Conservation (phyloP, 2,797 vertebrate genomes). For the Syngnathus acus region DNA sequence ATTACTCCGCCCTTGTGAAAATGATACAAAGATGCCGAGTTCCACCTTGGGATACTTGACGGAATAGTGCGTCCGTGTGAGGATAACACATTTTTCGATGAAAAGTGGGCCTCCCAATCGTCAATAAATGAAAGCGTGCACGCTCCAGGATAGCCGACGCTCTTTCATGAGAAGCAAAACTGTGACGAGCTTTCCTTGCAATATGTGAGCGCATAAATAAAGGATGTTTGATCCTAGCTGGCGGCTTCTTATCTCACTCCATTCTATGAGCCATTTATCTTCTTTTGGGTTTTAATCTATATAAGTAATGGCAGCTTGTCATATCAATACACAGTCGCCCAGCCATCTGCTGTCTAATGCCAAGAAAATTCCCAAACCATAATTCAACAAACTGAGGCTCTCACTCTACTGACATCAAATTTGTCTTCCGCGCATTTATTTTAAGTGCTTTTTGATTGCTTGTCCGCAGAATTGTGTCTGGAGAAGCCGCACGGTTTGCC, state of each 20-base stretch:
- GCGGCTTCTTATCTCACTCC: conserved; percentile 12
- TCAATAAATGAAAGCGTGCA: conserved; percentile 33
- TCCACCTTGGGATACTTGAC: conserved; percentile 48
- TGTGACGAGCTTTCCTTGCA: conserved; percentile 14
- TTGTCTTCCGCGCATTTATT: conserved; percentile 30
- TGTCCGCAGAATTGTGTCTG: conserved; percentile 24
- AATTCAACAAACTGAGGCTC: conserved; percentile 38
- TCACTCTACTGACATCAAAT: conserved; percentile 39
- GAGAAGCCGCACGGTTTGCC: conserved; percentile 17
- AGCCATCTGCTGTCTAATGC: conserved; percentile 49
- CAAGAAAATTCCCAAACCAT: conserved; percentile 29
- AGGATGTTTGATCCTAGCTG: conserved; percentile 15
- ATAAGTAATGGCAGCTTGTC: conserved; percentile 36
- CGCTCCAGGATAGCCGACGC: conserved; percentile 10
- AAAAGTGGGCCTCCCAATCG: not conserved
- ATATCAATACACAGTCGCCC: conserved; percentile 34
- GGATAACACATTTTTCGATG: conserved; percentile 7
- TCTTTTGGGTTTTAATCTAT: conserved; percentile 46
- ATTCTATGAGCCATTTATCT: conserved; percentile 32
- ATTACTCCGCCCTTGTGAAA: conserved; percentile 25
- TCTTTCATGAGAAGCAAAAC: conserved; percentile 26
- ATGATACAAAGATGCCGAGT: conserved; percentile 25
- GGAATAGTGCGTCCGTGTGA: conserved; percentile 38
- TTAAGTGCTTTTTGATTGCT: conserved; percentile 30
- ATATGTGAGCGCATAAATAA: conserved; percentile 5